Evolutionary conservation across 2,797 vertebrate species (phyloP).

Genomic region (Halcyon leucocephala): DNA sequence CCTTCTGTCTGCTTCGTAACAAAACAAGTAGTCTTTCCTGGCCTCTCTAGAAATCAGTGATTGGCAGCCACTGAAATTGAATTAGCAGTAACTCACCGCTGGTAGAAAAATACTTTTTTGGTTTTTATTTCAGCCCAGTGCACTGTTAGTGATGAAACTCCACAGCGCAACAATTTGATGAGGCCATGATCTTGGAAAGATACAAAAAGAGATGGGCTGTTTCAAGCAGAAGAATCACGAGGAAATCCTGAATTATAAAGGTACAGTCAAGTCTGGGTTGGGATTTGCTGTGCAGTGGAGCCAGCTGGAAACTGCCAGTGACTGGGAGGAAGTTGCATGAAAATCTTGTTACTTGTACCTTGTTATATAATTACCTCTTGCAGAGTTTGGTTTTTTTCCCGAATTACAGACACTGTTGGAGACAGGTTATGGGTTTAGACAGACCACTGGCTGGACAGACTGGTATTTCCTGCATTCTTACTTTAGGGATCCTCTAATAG

Average conservation of each 20-base stretch:
- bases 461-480: slow-evolving; percentile 33
- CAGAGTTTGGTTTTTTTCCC: background rate
- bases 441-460: background rate
- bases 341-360: slow-evolving; percentile 47
- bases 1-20: slow-evolving; percentile 14
- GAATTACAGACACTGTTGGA: slow-evolving; percentile 38
- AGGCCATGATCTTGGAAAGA: background rate
- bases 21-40: slow-evolving; percentile 33
- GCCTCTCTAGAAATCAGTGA: slow-evolving; percentile 43
- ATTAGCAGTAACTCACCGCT: slow-evolving; percentile 22
- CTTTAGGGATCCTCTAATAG: background rate
- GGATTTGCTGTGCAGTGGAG: background rate
- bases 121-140: background rate
- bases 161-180: background rate
- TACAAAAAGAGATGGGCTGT: background rate
- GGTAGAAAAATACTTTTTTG: background rate
- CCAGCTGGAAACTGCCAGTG: background rate
- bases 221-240: background rate
- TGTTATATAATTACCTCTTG: slow-evolving; percentile 46
- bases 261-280: background rate
- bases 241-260: slow-evolving; percentile 23
- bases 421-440: slow-evolving; percentile 30
- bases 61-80: slow-evolving; percentile 52
- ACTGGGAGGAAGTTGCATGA: background rate
- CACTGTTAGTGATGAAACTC: background rate